Conservation (phyloP, 1,140 invertebrate species). For the Lycorma delicatula region DNA sequence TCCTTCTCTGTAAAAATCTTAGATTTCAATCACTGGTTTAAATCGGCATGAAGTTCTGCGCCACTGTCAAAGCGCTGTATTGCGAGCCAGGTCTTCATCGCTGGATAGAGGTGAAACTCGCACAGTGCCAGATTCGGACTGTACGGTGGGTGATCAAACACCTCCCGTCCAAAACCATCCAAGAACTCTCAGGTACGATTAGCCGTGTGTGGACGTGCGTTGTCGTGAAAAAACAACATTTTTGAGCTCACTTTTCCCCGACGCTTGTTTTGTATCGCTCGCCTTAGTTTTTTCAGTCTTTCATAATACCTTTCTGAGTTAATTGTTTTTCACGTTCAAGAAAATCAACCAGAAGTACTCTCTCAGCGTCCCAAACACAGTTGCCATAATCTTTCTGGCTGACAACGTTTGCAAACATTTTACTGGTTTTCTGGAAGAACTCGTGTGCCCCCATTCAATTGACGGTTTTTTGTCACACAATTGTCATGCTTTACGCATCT, state of each 20-base stretch:
- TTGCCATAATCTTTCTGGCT: slow-evolving; percentile 13
- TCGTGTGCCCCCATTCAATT: slow-evolving; percentile 9
- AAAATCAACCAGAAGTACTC: slow-evolving; percentile 24
- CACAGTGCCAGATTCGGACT: slow-evolving; percentile 30
- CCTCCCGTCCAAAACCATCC: slow-evolving; percentile 26
- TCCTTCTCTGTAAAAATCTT: neutral
- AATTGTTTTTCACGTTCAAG: slow-evolving; percentile 18
- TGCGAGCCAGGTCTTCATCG: slow-evolving; percentile 18
- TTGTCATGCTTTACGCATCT: slow-evolving; percentile 20
- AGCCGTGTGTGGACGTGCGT: slow-evolving; percentile 30
- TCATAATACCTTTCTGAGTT: slow-evolving; percentile 19
- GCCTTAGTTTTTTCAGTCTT: slow-evolving; percentile 14
- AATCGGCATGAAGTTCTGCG: no score
- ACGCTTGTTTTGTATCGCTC: slow-evolving; percentile 22
- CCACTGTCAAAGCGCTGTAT: slow-evolving; percentile 14
- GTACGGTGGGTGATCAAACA: slow-evolving; percentile 32
- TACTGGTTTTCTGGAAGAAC: slow-evolving; percentile 5
- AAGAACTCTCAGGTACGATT: slow-evolving; percentile 18
- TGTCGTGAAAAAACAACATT: slow-evolving; percentile 33
- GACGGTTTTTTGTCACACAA: slow-evolving; percentile 18
- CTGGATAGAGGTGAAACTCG: slow-evolving; percentile 31
- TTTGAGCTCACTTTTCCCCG: slow-evolving; percentile 14
- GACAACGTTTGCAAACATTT: neutral
- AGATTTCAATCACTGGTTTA: neutral
- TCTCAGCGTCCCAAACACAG: slow-evolving; percentile 19